These are phyloP conservation scores for Drosophila pegasa DNA, from an alignment of 2,888 invertebrate species.

Conservation along the genomic window DNA sequence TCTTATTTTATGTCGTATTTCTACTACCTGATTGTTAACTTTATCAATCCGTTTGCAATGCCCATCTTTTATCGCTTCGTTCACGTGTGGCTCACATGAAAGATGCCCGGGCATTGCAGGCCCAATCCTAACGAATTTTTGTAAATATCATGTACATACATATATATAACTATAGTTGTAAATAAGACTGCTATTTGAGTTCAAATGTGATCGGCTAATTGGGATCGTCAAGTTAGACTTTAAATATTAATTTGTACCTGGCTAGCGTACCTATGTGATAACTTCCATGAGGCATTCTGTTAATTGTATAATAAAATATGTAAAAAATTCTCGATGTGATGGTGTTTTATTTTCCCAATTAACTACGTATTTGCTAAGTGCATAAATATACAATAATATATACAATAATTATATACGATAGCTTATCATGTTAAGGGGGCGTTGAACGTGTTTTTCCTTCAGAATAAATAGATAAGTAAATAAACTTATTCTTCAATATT, in stretches of 20 bases:
- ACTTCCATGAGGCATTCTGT: slow-evolving; percentile 47
- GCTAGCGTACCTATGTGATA: slow-evolving; percentile 58
- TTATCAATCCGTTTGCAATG: slow-evolving; percentile 82
- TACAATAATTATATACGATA: too few species aligned
- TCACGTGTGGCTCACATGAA: slow-evolving; percentile 71
- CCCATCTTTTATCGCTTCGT: slow-evolving; percentile 81
- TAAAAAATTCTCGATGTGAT: slow-evolving; percentile 34
- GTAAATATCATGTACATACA: slow-evolving; percentile 45
- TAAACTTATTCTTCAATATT: too few species aligned
- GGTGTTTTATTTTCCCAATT: slow-evolving; percentile 47
- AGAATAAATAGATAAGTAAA: neutral
- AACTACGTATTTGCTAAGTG: neutral
- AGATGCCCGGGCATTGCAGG: slow-evolving; percentile 7
- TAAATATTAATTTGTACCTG: slow-evolving; percentile 35
- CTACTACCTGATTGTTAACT: slow-evolving; percentile 81
- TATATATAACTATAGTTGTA: slow-evolving; percentile 31
- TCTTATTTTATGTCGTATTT: slow-evolving; percentile 81
- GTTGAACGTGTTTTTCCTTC: neutral
- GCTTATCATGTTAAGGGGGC: neutral
- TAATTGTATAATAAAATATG: slow-evolving; percentile 57
- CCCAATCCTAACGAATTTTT: slow-evolving; percentile 21
- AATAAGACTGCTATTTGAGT: slow-evolving; percentile 49
- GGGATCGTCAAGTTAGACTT: slow-evolving; percentile 33
- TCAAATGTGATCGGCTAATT: slow-evolving; percentile 51
- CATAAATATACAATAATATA: neutral